Conservation (phyloP, 2,888 invertebrate species). For the Ariolimax columbianus region DNA sequence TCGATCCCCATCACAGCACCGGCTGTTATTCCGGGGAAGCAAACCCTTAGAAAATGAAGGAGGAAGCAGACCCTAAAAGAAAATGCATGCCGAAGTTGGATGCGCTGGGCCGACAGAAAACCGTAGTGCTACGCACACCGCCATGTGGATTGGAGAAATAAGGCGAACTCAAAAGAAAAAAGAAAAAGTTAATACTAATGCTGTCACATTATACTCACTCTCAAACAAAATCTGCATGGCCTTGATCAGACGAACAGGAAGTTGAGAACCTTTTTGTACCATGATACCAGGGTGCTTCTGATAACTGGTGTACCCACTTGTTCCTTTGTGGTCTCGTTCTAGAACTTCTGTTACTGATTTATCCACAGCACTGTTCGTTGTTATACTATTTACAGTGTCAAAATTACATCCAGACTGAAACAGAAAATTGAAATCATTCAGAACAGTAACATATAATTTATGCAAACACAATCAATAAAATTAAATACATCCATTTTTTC, state of each 20-base stretch:
- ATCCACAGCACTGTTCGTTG: conserved; percentile 28
- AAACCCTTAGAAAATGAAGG: too few relatives aligned
- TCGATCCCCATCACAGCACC: too few relatives aligned
- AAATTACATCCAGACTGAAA: background rate
- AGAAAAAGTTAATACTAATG: too few relatives aligned
- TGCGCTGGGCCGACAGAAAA: too few relatives aligned
- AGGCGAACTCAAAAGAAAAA: too few relatives aligned
- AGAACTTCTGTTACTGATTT: background rate
- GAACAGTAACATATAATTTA: background rate
- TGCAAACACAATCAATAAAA: too few relatives aligned
- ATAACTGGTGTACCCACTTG: conserved; percentile 39
- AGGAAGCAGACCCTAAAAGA: too few relatives aligned
- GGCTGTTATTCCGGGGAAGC: too few relatives aligned
- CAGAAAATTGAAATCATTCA: background rate
- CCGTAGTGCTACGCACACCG: too few relatives aligned
- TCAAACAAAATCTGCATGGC: conserved; percentile 57
- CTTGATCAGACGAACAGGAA: conserved; percentile 58
- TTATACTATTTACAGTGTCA: conserved; percentile 13
- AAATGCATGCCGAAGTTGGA: too few relatives aligned
- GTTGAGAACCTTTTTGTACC: conserved; percentile 43
- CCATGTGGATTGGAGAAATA: too few relatives aligned
- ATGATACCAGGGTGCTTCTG: conserved; percentile 61
- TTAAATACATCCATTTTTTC: too few relatives aligned
- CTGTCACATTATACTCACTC: conserved; percentile 55
- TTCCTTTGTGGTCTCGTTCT: conserved; percentile 16